Conservation (phyloP, 53 echinoderm and acorn worm genomes). For the Holothuria scabra region DNA sequence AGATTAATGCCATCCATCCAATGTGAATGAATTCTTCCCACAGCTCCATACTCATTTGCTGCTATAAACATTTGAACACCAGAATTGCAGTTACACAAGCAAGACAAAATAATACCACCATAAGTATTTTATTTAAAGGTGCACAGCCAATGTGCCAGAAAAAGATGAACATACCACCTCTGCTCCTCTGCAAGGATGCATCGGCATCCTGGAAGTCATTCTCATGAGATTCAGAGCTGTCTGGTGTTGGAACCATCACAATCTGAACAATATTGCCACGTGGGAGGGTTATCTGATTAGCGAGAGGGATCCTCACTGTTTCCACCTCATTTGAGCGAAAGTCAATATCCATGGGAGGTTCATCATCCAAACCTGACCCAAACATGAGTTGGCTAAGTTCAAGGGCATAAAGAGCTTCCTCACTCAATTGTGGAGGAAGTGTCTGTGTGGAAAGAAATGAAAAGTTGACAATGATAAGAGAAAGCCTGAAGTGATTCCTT, state of each 20-base stretch:
- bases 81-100: too few species aligned
- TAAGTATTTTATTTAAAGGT: too few species aligned
- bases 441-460: slow-evolving; percentile 38
- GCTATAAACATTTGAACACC: too few species aligned
- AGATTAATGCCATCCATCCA: too few species aligned
- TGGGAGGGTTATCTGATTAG: slow-evolving; percentile 40
- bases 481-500: too few species aligned
- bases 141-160: too few species aligned
- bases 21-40: too few species aligned
- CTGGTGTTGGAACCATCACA: slow-evolving; percentile 35
- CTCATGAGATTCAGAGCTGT: slow-evolving; percentile 28
- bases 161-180: neutral
- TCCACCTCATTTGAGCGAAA: slow-evolving; percentile 31
- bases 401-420: slow-evolving; percentile 86
- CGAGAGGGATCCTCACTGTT: slow-evolving; percentile 26
- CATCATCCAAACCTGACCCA: slow-evolving; percentile 70
- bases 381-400: slow-evolving; percentile 90
- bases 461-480: too few species aligned
- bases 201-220: slow-evolving; percentile 23
- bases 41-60: too few species aligned
- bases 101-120: too few species aligned
- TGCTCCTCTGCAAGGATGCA: neutral
- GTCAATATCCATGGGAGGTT: slow-evolving; percentile 7
- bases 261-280: slow-evolving; percentile 47
- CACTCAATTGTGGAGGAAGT: slow-evolving; percentile 74